phyloP scores from a whole-genome alignment of 2,797 vertebrate genomes.

The Cyclopterus lumpus region DNA sequence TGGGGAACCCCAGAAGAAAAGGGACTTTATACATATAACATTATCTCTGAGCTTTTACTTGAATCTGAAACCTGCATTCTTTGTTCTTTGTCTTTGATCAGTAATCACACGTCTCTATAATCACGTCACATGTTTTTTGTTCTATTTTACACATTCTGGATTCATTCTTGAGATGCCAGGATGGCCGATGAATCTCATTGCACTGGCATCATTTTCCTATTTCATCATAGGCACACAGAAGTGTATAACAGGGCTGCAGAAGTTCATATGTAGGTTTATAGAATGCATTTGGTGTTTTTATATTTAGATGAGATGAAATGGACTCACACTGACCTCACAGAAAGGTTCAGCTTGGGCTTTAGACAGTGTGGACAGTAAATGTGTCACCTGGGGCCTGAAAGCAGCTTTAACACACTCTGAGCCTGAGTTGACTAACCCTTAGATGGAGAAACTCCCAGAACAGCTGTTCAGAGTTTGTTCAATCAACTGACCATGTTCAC shows the following conservation, averaged over 20 bases:
- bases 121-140: neutral
- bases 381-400: constrained; percentile 39
- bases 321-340: constrained; percentile 18
- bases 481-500: neutral
- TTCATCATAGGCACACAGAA: neutral
- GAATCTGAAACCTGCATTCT: neutral
- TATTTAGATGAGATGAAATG: constrained; percentile 10
- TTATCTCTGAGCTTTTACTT: neutral
- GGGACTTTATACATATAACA: neutral
- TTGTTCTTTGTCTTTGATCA: neutral
- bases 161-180: neutral
- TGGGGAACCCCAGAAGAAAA: neutral
- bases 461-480: neutral
- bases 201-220: neutral
- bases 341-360: constrained; percentile 10
- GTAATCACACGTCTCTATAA: neutral
- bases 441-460: neutral
- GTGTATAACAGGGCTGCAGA: constrained; percentile 11
- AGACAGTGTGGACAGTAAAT: constrained; percentile 23
- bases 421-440: neutral
- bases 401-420: neutral
- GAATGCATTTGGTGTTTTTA: neutral
- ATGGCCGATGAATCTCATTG: constrained; percentile 3
- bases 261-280: constrained; percentile 13
- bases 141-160: neutral